These are phyloP conservation scores for Perognathus longimembris DNA, from an alignment of 2,113 vertebrate species.

Conservation along the genomic window DNA sequence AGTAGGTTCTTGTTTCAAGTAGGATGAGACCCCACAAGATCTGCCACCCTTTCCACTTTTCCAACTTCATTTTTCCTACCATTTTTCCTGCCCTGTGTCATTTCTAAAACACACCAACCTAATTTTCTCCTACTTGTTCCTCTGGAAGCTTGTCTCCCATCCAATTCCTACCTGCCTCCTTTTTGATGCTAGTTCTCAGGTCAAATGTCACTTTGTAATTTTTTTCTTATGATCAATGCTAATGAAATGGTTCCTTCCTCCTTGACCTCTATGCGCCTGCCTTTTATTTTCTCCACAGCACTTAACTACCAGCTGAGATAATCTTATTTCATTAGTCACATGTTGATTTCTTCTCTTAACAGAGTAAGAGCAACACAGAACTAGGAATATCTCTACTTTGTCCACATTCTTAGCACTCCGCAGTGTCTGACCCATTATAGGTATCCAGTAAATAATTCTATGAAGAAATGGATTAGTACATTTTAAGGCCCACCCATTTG, in stretches of 20 bases:
- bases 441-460: background rate
- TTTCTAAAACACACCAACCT: background rate
- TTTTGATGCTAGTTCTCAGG: background rate
- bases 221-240: background rate
- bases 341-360: background rate
- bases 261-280: background rate
- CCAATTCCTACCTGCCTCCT: background rate
- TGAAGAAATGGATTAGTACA: background rate
- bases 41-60: background rate
- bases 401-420: background rate
- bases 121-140: background rate
- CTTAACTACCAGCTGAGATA: background rate
- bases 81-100: too few species aligned
- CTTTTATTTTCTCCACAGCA: background rate
- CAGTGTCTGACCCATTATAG: background rate
- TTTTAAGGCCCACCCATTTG: background rate
- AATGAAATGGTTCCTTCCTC: background rate
- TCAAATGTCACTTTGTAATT: background rate
- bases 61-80: background rate
- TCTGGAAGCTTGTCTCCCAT: background rate
- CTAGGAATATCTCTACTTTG: background rate
- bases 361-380: background rate
- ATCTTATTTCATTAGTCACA: background rate
- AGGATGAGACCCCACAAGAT: background rate
- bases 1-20: background rate